Conservation (phyloP, 2,797 vertebrate species). For the Taenioides sp. region DNA sequence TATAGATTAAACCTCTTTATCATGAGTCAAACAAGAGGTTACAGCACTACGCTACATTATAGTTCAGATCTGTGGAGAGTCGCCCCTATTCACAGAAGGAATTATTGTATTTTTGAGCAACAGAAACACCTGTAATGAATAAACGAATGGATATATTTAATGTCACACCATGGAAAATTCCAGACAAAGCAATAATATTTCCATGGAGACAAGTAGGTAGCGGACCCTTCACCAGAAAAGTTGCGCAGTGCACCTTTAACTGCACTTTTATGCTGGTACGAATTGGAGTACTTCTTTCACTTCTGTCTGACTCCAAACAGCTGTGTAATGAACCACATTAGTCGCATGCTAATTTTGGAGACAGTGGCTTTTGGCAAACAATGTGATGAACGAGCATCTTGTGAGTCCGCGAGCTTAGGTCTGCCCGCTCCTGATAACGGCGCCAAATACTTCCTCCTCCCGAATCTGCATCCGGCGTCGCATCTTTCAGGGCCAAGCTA, state of each 20-base stretch:
- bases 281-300: neutral
- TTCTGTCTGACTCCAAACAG: conserved; percentile 1
- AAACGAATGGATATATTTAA: no score
- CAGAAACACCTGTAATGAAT: no score
- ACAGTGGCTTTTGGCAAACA: neutral
- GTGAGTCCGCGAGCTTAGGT: conserved; percentile 12
- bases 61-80: no score
- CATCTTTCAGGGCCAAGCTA: neutral
- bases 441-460: conserved; percentile 22
- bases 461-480: conserved; percentile 1
- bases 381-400: conserved; percentile 14
- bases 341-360: neutral
- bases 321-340: neutral
- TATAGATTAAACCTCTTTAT: no score
- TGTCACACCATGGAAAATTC: no score
- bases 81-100: no score
- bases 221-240: no score
- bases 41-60: no score
- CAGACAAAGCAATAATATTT: no score
- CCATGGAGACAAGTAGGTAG: no score
- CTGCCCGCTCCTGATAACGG: conserved; percentile 27
- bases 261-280: neutral
- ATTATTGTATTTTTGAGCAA: no score
- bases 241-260: neutral
- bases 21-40: no score